Evolutionary conservation across 2,888 invertebrate genomes (phyloP), one percentile per base, ranked within the genome.

Genomic region (Onchidella celtica): DNA sequence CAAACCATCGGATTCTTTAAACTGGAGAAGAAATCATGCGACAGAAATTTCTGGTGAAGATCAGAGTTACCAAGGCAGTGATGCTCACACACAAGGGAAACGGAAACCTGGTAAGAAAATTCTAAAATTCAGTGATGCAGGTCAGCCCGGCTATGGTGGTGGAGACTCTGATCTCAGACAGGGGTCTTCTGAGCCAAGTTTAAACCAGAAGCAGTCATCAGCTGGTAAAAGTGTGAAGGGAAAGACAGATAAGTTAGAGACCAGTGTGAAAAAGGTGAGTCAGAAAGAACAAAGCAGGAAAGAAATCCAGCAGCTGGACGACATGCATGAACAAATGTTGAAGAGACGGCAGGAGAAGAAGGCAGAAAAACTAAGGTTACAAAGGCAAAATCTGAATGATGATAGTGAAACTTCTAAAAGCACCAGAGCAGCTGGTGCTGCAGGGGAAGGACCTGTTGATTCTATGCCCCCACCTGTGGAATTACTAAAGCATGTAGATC

Each of bases 241-340:
- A 57, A 3, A n/a, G 72, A 32, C 34, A 34, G 27, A 36, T 17
- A 73, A 36, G 29, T 24, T 59, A 11, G 47, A 17, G 47, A n/a
- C n/a, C n/a, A n/a, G n/a, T n/a, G n/a, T n/a, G n/a, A n/a, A n/a
- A n/a, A n/a, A n/a, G n/a, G n/a, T n/a, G n/a, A n/a, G n/a, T n/a
- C n/a, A n/a, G n/a, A n/a, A n/a, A n/a, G 17, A 47, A 47, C 47
- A 47, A 17, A 47, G 47, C 47, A 47, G 74, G 38, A 63, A 66
- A 68, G 79, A 80, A 34, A 65, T 59, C 59, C 29, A 55, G 57
- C 6, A 34, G 55, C 24, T 81, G 68, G 81, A 81, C 40, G 61
- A 81, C 3, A 81, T 81, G 81, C 81, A 81, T 69, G 59, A 27
- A 29, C 40, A 32, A 4, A 81, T 81, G 81, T 24, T 81, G 61